These are phyloP conservation scores for Chelonus insularis DNA, from an alignment of 1,140 invertebrate genomes.

Conservation along the genomic window DNA sequence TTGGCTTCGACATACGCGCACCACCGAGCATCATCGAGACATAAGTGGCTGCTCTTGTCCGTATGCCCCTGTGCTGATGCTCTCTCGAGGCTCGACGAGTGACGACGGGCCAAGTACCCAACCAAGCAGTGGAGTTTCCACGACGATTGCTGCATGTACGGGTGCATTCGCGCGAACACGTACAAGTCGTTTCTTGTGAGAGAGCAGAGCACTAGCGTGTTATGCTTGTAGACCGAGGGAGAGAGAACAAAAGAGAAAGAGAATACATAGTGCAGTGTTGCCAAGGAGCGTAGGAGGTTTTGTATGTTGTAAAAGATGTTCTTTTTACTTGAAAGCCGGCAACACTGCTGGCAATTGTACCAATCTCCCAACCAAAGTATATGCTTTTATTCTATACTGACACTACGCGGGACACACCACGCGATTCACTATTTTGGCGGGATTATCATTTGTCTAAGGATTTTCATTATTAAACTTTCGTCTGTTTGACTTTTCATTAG, in stretches of 20 bases:
- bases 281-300: too few relatives aligned
- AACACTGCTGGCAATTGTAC: too few relatives aligned
- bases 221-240: not conserved
- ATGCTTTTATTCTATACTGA: too few relatives aligned
- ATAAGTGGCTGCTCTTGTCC: not conserved
- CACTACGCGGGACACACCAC: too few relatives aligned
- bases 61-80: not conserved
- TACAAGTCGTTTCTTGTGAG: conserved; percentile 9
- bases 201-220: not conserved
- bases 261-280: not conserved
- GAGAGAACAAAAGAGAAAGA: not conserved
- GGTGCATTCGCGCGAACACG: conserved; percentile 28
- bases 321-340: too few relatives aligned
- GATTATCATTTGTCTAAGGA: too few relatives aligned
- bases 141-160: conserved; percentile 22
- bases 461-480: too few relatives aligned
- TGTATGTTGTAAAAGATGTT: too few relatives aligned
- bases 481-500: too few relatives aligned
- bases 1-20: not conserved
- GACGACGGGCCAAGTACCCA: not conserved
- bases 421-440: too few relatives aligned
- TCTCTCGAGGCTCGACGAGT: not conserved
- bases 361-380: too few relatives aligned
- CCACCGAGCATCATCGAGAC: conserved; percentile 12
- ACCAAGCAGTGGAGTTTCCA: conserved; percentile 16